Percentiles rank a stretch among this genome's conserved stretches.
phyloP scores from a whole-genome alignment of 2,113 vertebrate species.

The Crypturellus undulatus region DNA sequence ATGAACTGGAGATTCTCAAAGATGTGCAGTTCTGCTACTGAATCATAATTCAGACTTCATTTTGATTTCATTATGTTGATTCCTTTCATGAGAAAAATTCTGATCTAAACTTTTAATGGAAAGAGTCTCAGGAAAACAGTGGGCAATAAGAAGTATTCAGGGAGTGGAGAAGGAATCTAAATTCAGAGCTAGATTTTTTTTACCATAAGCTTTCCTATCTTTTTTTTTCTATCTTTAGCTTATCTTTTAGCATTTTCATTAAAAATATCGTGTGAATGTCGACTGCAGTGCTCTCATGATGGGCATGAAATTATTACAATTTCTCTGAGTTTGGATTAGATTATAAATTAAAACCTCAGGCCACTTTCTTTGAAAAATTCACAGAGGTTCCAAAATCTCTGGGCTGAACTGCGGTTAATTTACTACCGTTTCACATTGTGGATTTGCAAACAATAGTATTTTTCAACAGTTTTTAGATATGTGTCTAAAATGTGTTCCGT shows the following conservation, averaged over 20 bases:
- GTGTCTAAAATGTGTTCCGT: no score
- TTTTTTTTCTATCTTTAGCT: neutral
- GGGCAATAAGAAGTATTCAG: neutral
- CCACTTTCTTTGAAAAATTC: constrained; percentile 5
- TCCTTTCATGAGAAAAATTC: neutral
- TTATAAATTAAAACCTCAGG: constrained; percentile 42
- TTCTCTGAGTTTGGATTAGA: neutral
- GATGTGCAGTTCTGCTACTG: neutral
- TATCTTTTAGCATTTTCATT: constrained; percentile 35
- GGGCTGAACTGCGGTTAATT: neutral
- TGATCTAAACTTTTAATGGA: neutral
- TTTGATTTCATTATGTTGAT: neutral
- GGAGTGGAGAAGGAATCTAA: neutral
- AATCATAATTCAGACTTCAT: neutral
- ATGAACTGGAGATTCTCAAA: neutral
- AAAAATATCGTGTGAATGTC: neutral
- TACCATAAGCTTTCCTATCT: neutral
- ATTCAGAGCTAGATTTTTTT: neutral
- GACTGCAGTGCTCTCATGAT: neutral
- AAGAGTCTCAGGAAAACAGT: neutral
- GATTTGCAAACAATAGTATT: neutral
- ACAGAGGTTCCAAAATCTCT: neutral
- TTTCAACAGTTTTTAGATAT: neutral
- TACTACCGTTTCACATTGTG: neutral
- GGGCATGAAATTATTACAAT: constrained; percentile 7